Conservation (phyloP, 1,140 invertebrate species). For the Chymomyza costata region DNA sequence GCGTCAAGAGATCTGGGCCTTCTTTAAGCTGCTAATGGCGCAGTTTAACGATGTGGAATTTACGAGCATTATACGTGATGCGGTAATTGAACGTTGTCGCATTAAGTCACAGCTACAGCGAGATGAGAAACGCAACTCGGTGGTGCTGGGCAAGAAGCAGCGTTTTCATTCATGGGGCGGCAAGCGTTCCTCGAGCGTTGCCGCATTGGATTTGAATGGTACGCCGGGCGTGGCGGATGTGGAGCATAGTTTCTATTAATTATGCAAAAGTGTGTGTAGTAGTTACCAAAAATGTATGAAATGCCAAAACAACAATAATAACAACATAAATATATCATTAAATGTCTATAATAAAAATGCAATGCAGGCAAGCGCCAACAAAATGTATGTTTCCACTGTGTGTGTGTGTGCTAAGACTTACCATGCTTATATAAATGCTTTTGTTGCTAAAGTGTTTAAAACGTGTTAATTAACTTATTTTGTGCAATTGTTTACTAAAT, state of each 20-base stretch:
- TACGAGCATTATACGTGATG: conserved; percentile 46
- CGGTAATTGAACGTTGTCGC: conserved; percentile 68
- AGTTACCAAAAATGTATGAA: conserved; percentile 53
- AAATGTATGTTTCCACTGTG: conserved; percentile 33
- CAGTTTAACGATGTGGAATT: conserved; percentile 71
- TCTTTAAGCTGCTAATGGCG: conserved; percentile 68
- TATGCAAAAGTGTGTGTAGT: not conserved
- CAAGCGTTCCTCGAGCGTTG: conserved; percentile 49
- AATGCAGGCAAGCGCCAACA: no score
- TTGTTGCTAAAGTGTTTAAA: conserved; percentile 1
- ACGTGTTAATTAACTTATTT: not conserved
- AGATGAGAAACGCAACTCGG: conserved; percentile 66
- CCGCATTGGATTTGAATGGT: not conserved
- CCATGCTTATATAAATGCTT: conserved; percentile 23
- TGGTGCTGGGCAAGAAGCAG: conserved; percentile 71
- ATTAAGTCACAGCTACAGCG: conserved; percentile 56
- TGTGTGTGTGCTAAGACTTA: no score
- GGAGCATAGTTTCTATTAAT: conserved; percentile 40
- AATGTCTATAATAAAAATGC: conserved; percentile 50
- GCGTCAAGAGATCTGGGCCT: conserved; percentile 64
- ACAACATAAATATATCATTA: conserved; percentile 1
- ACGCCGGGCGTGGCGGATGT: conserved; percentile 7
- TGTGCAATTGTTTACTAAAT: conserved; percentile 1
- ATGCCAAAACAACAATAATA: conserved; percentile 26
- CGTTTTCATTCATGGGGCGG: conserved; percentile 75